These are phyloP conservation scores for Aramus guarauna DNA, from an alignment of 2,113 vertebrate species.

Conservation along the genomic window DNA sequence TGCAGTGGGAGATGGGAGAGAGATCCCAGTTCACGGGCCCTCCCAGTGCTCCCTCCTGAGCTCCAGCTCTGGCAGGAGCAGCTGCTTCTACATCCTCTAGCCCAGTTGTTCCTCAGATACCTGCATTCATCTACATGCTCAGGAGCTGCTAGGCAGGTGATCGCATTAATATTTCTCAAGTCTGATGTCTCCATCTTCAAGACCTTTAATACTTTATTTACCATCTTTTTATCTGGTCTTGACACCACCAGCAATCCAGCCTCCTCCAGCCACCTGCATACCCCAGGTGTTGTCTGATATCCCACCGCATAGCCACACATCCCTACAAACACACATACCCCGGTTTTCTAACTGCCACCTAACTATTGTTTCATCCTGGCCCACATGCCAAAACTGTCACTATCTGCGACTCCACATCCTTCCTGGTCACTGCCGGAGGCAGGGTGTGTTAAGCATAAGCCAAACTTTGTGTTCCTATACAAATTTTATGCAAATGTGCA, in stretches of 20 bases:
- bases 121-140: background rate
- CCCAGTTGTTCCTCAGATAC: background rate
- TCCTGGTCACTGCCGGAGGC: background rate
- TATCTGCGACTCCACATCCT: background rate
- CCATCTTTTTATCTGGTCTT: background rate
- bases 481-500: slow-evolving; percentile 9
- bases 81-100: background rate
- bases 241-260: background rate
- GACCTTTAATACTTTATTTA: background rate
- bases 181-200: background rate
- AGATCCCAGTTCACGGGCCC: background rate
- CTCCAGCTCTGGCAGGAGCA: background rate
- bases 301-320: background rate
- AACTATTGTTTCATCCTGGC: background rate
- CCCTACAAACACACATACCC: background rate
- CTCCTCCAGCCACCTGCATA: background rate
- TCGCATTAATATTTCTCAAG: background rate
- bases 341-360: background rate
- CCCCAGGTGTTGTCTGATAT: background rate
- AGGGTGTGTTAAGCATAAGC: background rate
- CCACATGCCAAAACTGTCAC: background rate
- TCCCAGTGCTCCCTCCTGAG: background rate
- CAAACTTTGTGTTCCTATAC: background rate
- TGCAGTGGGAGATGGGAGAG: background rate
- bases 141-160: background rate